Evolutionary conservation across 2,797 vertebrate genomes (phyloP), one percentile per base, ranked within the genome.

Genomic region (Chloroceryle inda): DNA sequence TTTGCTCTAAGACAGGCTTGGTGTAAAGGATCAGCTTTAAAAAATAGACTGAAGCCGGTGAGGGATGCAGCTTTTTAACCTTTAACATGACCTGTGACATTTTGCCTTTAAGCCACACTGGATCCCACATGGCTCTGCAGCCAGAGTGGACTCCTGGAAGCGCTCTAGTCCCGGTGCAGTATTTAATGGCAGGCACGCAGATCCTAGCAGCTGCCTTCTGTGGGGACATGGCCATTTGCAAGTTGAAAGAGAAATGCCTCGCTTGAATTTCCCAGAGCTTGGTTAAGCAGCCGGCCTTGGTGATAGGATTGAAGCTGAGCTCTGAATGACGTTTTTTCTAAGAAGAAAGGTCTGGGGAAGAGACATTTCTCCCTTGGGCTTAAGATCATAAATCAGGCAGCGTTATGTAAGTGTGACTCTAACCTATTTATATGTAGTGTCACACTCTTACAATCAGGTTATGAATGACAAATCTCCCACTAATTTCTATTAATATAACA

Each of bases 351-450:
- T 33, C 75, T 64, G 38, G 78, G 52, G 58, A 83, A 93, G 89
- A 95, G 78, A 72, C 62, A 33, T 89, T 94, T 94, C 75, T 93
- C 93, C 88, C 84, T 73, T 95, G 71, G 92, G 96, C 86, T 96
- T 85, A 77, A 94, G 89, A 92, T 92, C 88, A 90, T 89, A 92
- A 95, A 93, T 87, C 95, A 96, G 90, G 74, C 86, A 94, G 84
- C 7, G 89, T 96, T 95, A 96, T 92, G 17, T 91, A 97, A 96
- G 95, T 50, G 64, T 89, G 92, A 91, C 90, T 93, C n/a, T 85
- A 95, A 83, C 92, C 89, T 94, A 87, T 94, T 89, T 96, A 96
- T 94, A 91, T 78, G 53, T 6, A 42, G 68, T 83, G 85, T 94
- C 94, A 96, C 92, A 72, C 72, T 92, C 89, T 26, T 85, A 22